A percentile compares a stretch with the other conserved stretches of the same genome.
Evolutionary conservation across 2,888 invertebrate species (phyloP).

Genomic region (Germaria angustata): DNA sequence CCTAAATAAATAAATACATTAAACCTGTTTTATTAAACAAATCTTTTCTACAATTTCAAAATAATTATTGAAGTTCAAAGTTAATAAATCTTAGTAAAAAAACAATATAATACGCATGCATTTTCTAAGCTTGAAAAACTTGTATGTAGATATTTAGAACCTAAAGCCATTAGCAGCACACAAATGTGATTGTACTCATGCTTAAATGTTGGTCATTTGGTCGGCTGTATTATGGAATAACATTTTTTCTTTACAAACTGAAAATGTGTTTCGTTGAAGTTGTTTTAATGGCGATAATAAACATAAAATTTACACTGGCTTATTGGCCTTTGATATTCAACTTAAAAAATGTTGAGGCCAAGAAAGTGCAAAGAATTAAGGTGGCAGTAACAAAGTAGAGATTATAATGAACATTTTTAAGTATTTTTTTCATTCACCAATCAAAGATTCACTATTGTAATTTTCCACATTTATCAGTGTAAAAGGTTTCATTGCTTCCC

Average conservation of each 20-base stretch:
- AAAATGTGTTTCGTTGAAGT: background rate
- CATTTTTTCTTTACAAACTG: background rate
- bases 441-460: too few relatives aligned
- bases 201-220: constrained; percentile 1
- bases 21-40: constrained; percentile 42
- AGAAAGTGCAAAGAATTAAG: constrained; percentile 1
- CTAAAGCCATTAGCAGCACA: background rate
- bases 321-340: background rate
- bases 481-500: too few relatives aligned
- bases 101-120: background rate
- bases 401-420: too few relatives aligned
- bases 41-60: background rate
- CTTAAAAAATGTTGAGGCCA: background rate
- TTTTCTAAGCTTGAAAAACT: constrained; percentile 1
- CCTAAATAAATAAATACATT: background rate
- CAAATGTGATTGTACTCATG: background rate
- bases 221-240: background rate
- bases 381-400: too few relatives aligned
- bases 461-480: too few relatives aligned
- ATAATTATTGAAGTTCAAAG: constrained; percentile 59
- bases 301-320: background rate
- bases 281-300: constrained; percentile 7
- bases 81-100: constrained; percentile 36
- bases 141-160: constrained; percentile 32
- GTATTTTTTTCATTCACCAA: too few relatives aligned